Percentiles rank a stretch among this genome's conserved stretches.
Evolutionary conservation across 2,888 invertebrate genomes (phyloP).

Genomic region (Aspidiotus destructor): DNA sequence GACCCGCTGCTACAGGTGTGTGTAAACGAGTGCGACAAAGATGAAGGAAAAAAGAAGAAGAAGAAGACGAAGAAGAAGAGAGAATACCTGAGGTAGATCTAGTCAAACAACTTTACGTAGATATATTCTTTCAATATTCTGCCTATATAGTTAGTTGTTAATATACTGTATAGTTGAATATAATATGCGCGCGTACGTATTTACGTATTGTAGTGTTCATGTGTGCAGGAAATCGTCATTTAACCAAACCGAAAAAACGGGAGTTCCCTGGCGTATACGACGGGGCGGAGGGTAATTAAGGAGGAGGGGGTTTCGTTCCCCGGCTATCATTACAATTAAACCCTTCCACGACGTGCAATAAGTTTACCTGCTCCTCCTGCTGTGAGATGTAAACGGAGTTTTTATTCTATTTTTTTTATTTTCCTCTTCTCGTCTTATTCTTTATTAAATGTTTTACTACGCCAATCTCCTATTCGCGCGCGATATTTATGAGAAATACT

Average conservation of each 20-base stretch:
- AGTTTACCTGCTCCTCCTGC: conserved; percentile 31
- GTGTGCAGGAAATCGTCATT: conserved; percentile 28
- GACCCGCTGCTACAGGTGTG: conserved; percentile 31
- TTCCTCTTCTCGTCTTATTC: neutral
- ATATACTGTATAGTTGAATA: conserved; percentile 23
- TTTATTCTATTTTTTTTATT: conserved; percentile 11
- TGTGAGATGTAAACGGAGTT: conserved; percentile 17
- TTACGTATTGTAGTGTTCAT: neutral
- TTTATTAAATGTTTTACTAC: conserved; percentile 2
- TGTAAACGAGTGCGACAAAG: conserved; percentile 27
- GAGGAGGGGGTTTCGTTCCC: conserved; percentile 16
- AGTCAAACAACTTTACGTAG: conserved; percentile 26
- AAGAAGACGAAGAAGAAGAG: conserved; percentile 7
- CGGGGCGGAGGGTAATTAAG: conserved; percentile 26
- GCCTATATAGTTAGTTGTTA: conserved; percentile 27
- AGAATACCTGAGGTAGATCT: conserved; percentile 14
- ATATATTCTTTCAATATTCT: conserved; percentile 26
- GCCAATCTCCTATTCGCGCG: neutral
- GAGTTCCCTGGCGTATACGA: conserved; percentile 7
- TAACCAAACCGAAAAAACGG: conserved; percentile 25
- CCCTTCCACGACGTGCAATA: conserved; percentile 19
- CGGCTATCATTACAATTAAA: conserved; percentile 29
- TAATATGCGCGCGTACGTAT: conserved; percentile 3
- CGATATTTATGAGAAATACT: conserved; percentile 2
- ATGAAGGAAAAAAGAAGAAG: conserved; percentile 10